A percentile compares a stretch with the other conserved stretches of the same genome.
Evolutionary conservation across 2,888 invertebrate species (phyloP).

Genomic region (Amblyjoppa fuscipennis): DNA sequence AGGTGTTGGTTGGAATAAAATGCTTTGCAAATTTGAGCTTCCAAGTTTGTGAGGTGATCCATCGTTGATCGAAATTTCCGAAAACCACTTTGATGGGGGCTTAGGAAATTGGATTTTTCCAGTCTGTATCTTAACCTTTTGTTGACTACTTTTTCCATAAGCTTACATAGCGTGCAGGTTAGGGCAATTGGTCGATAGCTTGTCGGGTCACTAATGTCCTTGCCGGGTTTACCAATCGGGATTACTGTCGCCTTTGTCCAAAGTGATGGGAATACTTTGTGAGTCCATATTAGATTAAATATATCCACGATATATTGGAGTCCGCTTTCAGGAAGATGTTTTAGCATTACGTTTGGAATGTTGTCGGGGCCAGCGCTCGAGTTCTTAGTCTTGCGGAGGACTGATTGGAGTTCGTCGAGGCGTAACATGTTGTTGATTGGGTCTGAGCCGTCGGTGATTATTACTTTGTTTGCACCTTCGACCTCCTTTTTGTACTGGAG

Average conservation of each 20-base stretch:
- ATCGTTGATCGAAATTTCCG: constrained; percentile 42
- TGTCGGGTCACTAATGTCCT: constrained; percentile 23
- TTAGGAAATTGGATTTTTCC: constrained; percentile 9
- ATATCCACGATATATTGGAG: constrained; percentile 24
- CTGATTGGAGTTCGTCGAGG: neutral
- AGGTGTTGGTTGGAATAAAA: constrained; percentile 20
- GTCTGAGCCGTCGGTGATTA: neutral
- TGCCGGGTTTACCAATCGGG: constrained; percentile 51
- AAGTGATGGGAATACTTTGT: constrained; percentile 48
- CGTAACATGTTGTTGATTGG: neutral
- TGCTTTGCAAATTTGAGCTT: constrained; percentile 28
- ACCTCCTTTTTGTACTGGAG: constrained; percentile 12
- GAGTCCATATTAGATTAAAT: constrained; percentile 31
- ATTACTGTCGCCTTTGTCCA: constrained; percentile 50
- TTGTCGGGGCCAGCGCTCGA: constrained; percentile 50
- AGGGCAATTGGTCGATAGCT: constrained; percentile 58
- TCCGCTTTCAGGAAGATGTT: constrained; percentile 36
- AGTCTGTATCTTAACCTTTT: constrained; percentile 36
- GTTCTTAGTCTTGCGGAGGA: no score
- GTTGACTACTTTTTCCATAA: constrained; percentile 49
- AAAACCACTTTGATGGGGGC: constrained; percentile 37
- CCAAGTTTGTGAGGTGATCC: constrained; percentile 64
- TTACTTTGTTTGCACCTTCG: neutral
- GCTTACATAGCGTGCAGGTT: constrained; percentile 46
- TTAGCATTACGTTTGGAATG: constrained; percentile 33